Evolutionary conservation across 2,888 invertebrate species (phyloP).

Genomic region (Cryptosula pallasiana): DNA sequence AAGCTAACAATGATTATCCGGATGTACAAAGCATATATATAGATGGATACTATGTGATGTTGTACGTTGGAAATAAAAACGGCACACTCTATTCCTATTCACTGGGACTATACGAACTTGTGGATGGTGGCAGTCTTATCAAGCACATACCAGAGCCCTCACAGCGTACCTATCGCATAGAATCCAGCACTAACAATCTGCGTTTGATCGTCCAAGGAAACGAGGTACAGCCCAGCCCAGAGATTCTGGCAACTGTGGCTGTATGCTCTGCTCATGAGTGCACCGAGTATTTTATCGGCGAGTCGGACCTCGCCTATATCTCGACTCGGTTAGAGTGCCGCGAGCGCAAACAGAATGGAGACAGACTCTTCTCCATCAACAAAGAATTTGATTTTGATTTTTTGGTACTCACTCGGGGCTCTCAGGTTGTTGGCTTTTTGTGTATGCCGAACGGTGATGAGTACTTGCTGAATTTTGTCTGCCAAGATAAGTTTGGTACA

Average conservation of each 20-base stretch:
- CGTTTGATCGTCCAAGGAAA: neutral
- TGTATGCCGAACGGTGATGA: neutral
- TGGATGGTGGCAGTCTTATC: neutral
- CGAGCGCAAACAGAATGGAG: neutral
- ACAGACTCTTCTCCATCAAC: neutral
- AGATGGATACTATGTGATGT: constrained; percentile 1
- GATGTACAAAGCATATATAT: constrained; percentile 13
- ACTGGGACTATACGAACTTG: constrained; percentile 14
- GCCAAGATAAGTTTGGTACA: neutral
- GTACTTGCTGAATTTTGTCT: neutral
- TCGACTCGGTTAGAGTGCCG: neutral
- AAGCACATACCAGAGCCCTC: too few relatives aligned
- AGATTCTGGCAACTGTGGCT: neutral
- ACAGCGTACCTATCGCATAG: neutral
- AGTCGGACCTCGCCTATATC: neutral
- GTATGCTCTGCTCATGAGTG: neutral
- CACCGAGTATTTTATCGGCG: neutral
- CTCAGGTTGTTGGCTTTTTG: neutral
- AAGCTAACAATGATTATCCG: neutral
- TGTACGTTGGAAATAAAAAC: neutral
- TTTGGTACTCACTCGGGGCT: neutral
- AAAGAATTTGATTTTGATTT: neutral
- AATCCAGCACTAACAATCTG: neutral
- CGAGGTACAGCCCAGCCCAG: neutral
- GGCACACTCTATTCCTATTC: neutral